Conservation (phyloP, 2,888 invertebrate genomes). For the Therioaphis trifolii region DNA sequence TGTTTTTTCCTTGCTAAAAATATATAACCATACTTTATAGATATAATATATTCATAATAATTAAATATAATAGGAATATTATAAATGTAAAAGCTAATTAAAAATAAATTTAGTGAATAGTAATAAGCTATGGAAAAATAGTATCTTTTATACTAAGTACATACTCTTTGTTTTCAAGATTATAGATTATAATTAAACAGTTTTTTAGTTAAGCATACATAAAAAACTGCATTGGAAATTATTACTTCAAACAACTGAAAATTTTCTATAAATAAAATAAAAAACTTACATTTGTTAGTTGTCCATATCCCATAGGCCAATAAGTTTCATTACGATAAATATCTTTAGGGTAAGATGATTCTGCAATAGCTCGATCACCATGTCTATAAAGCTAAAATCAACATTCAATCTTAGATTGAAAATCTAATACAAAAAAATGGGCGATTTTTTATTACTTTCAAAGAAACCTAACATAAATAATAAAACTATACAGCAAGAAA, state of each 20-base stretch:
- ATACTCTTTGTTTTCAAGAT: too few relatives aligned
- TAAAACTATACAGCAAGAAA: too few relatives aligned
- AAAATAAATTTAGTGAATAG: too few relatives aligned
- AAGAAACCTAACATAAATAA: too few relatives aligned
- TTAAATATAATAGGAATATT: neutral
- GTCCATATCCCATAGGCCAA: slow-evolving; percentile 89
- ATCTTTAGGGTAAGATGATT: slow-evolving; percentile 84
- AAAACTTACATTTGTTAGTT: slow-evolving; percentile 82
- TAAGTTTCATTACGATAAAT: slow-evolving; percentile 78
- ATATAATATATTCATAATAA: neutral
- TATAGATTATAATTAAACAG: too few relatives aligned
- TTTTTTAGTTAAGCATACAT: neutral
- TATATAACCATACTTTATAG: neutral
- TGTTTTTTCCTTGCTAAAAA: slow-evolving; percentile 75
- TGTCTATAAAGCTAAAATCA: slow-evolving; percentile 80
- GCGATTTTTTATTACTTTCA: too few relatives aligned
- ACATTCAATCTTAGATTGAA: too few relatives aligned
- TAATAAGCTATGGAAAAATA: too few relatives aligned
- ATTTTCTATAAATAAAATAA: neutral
- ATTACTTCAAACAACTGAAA: too few relatives aligned
- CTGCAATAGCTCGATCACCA: slow-evolving; percentile 85
- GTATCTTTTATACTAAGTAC: too few relatives aligned
- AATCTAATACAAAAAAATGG: too few relatives aligned
- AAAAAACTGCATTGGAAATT: neutral
- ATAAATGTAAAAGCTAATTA: too few relatives aligned